Base-by-base conservation (phyloP, 2,888 invertebrate genomes). In the Cheilosia vernalis region DNA sequence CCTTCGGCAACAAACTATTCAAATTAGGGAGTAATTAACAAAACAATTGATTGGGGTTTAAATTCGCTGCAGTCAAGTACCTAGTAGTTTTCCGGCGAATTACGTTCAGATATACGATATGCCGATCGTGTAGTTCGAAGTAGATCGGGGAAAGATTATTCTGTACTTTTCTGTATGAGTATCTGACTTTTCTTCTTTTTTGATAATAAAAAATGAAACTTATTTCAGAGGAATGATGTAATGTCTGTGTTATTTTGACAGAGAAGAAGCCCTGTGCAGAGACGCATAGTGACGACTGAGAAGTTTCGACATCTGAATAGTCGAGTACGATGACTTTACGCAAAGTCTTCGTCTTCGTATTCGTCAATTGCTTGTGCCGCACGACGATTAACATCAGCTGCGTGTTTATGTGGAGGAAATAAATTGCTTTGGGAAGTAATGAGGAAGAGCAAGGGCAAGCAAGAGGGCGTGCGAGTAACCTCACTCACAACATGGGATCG, bases 191-290 rank as follows among this genome's bases (percentile, higher is more conserved):
- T 37, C 13, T 10, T 10, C 33, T 37, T 4, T 37, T 42, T 70
- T 49, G 49, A 58, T 49, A 70, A 40, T 60, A 72, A 81, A 76
- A 76, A 80, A 49, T 61, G 74, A 80, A 72, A 83, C 19, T 83
- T 78, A 78, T 83, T 83, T 79, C 63, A 24, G 58, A 69, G 58
- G 56, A 79, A 47, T 83, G 83, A 83, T 79, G 83, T 83, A 83
- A 83, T 79, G 55, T 15, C 30, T 61, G 17, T 4, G 67, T 19
- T 24, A 44, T 44, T 67, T 21, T 19, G 44, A 19, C 44, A 47
- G 47, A 27, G 13, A 33, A 7, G 15, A 27, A 17, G 17, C 2
- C 30, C n/a, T 7, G 55, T 17, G n/a, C n/a, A 24, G 7, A 24
- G 37, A 44, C 55, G 63, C 19, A 66, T 40, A 30, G 55, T 63